Percentiles rank a stretch among this genome's conserved stretches.
Evolutionary conservation across 2,797 vertebrate genomes (phyloP).

Genomic region (Chelon labrosus): DNA sequence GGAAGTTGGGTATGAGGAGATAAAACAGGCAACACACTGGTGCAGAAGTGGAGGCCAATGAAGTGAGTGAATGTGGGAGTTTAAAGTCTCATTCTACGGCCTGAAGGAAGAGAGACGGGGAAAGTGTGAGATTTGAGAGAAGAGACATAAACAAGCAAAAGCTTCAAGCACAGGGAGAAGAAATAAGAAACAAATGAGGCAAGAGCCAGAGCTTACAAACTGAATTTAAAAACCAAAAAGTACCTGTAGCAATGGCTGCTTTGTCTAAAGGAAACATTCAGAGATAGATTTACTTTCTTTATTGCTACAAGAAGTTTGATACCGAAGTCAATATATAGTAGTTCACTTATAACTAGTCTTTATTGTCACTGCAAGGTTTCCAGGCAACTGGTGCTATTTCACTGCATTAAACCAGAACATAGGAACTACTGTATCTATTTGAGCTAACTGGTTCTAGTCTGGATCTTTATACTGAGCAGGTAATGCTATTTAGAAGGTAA

Average conservation of each 20-base stretch:
- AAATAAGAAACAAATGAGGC: conserved; percentile 3
- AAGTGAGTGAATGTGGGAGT: conserved; percentile 63
- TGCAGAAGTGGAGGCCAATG: conserved; percentile 31
- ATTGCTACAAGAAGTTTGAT: background rate
- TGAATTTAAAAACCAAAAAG: conserved; percentile 15
- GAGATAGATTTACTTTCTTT: background rate
- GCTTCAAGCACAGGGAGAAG: conserved; percentile 19
- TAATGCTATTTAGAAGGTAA: background rate
- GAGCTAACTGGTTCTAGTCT: conserved; percentile 4
- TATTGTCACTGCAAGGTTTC: conserved; percentile 1
- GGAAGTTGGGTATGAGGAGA: conserved; percentile 28
- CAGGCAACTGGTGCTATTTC: background rate
- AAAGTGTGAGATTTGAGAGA: conserved; percentile 12
- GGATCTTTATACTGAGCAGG: conserved; percentile 11
- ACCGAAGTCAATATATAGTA: background rate
- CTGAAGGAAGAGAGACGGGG: conserved; percentile 46
- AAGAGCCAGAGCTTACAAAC: conserved; percentile 6
- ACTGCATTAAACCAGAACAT: background rate
- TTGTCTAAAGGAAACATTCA: background rate
- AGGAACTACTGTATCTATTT: background rate
- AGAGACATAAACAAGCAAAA: background rate
- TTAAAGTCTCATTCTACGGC: conserved; percentile 54
- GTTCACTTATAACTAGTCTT: background rate
- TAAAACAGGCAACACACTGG: conserved; percentile 28
- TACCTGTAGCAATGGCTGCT: conserved; percentile 6